Conservation (phyloP, 2,797 vertebrate species). For the Onychomys torridus region DNA sequence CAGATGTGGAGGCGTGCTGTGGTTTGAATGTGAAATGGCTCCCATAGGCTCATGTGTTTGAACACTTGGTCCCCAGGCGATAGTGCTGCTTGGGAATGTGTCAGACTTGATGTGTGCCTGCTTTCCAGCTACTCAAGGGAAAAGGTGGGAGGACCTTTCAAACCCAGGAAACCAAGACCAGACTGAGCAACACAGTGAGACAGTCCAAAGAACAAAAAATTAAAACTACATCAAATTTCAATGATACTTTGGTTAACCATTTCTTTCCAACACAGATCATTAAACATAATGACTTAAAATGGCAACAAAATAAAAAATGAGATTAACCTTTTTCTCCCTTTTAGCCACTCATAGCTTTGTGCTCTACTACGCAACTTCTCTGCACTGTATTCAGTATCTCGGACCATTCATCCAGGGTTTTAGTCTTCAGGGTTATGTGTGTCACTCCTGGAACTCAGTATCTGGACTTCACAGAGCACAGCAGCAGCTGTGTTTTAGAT, state of each 20-base stretch:
- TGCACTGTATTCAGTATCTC: background rate
- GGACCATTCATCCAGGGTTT: background rate
- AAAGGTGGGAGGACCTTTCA: background rate
- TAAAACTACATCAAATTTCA: background rate
- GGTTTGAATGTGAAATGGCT: background rate
- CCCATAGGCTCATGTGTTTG: background rate
- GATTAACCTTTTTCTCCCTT: background rate
- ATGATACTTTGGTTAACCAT: background rate
- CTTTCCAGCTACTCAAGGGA: background rate
- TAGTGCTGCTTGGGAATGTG: background rate
- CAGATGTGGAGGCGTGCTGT: background rate
- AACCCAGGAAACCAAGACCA: background rate
- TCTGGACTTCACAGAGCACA: background rate
- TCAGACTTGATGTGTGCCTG: background rate
- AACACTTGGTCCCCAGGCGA: background rate
- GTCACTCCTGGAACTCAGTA: background rate
- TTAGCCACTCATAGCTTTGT: too few relatives aligned
- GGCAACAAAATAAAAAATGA: background rate
- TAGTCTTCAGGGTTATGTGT: background rate
- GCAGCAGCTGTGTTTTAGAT: background rate
- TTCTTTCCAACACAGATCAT: background rate
- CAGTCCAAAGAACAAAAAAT: background rate
- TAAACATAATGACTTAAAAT: background rate
- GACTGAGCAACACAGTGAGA: background rate
- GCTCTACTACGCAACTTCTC: background rate